Conservation (phyloP, 2,888 invertebrate species). For the Aleiodes alternator region DNA sequence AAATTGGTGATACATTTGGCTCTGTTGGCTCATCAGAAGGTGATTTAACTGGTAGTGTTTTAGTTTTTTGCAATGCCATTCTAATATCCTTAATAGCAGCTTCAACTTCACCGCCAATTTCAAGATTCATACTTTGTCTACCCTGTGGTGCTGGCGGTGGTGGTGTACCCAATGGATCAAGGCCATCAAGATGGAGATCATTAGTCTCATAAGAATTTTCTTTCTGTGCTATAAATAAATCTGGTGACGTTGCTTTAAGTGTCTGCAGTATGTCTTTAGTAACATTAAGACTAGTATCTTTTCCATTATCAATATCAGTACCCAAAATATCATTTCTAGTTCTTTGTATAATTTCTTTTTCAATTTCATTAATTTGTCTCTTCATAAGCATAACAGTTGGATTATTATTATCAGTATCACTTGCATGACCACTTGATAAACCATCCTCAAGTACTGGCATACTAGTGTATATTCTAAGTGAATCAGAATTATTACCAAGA, state of each 20-base stretch:
- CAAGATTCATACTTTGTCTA: conserved; percentile 68
- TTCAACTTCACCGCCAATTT: conserved; percentile 75
- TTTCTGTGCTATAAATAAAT: conserved; percentile 71
- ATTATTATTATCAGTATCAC: conserved; percentile 94
- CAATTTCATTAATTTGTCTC: conserved; percentile 84
- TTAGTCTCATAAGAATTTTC: conserved; percentile 71
- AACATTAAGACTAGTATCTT: conserved; percentile 67
- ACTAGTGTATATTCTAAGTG: conserved; percentile 82
- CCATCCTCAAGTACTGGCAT: conserved; percentile 97
- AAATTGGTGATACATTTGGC: conserved; percentile 80
- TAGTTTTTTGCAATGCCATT: conserved; percentile 85
- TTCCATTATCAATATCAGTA: conserved; percentile 65
- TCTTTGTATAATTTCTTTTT: conserved; percentile 82
- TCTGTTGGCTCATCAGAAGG: conserved; percentile 76
- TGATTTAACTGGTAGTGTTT: conserved; percentile 79
- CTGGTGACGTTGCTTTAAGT: conserved; percentile 69
- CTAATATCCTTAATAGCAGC: conserved; percentile 90
- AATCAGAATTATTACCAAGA: conserved; percentile 80
- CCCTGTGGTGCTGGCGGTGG: conserved; percentile 73
- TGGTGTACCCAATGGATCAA: conserved; percentile 81
- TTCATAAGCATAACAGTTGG: conserved; percentile 81
- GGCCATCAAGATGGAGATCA: conserved; percentile 81
- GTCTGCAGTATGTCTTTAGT: conserved; percentile 70
- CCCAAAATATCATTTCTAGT: conserved; percentile 75
- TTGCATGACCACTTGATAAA: conserved; percentile 93